phyloP scores from a whole-genome alignment of 2,888 invertebrate species.

The Dryobotodes eremita region DNA sequence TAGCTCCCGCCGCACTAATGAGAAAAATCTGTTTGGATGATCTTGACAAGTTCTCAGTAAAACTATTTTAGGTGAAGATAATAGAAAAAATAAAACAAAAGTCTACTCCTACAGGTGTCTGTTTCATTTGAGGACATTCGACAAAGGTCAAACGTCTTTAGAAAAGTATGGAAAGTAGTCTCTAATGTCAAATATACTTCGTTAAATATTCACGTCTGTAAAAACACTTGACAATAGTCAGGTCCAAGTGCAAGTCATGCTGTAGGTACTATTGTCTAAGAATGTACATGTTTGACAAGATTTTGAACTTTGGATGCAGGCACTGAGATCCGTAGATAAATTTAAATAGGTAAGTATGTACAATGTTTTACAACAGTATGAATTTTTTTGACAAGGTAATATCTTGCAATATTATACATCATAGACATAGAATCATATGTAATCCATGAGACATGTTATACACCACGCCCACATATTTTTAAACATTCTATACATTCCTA shows the following conservation, averaged over 20 bases:
- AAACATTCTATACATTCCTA: neutral
- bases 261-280: neutral
- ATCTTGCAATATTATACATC: neutral
- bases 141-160: slow-evolving; percentile 49
- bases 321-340: neutral
- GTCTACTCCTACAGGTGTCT: slow-evolving; percentile 37
- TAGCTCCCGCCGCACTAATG: neutral
- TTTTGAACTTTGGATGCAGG: slow-evolving; percentile 15
- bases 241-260: slow-evolving; percentile 35
- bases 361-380: neutral
- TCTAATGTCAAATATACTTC: slow-evolving; percentile 23
- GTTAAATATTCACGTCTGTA: slow-evolving; percentile 45
- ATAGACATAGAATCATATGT: neutral
- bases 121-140: slow-evolving; percentile 6
- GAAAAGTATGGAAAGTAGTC: slow-evolving; percentile 50
- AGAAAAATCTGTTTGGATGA: slow-evolving; percentile 26
- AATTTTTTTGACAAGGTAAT: neutral
- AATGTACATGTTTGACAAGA: slow-evolving; percentile 9
- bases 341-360: neutral
- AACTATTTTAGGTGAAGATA: slow-evolving; percentile 10
- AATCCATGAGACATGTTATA: neutral
- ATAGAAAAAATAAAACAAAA: slow-evolving; percentile 23
- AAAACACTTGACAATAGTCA: slow-evolving; percentile 41
- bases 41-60: slow-evolving; percentile 12
- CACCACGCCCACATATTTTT: slow-evolving; percentile 1